These are phyloP conservation scores for Nyctibius bracteatus DNA, from an alignment of 2,113 vertebrate species.

Conservation along the genomic window DNA sequence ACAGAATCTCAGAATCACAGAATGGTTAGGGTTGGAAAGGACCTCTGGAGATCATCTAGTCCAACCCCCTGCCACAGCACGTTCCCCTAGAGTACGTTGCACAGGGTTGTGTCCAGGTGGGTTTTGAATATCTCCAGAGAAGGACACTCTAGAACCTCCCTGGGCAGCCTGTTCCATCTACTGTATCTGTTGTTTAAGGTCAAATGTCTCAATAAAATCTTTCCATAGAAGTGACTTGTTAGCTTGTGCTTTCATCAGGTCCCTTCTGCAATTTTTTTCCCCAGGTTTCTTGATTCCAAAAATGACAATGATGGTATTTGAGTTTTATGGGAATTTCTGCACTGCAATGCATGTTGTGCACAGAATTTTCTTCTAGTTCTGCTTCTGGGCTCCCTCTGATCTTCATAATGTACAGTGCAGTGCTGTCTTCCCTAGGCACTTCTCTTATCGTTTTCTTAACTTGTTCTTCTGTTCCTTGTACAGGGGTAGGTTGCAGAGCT, in stretches of 20 bases:
- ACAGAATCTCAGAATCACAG: too few species aligned
- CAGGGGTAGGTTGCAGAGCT: not conserved
- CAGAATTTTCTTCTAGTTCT: constrained; percentile 64
- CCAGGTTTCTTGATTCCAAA: constrained; percentile 67
- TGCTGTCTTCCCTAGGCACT: constrained; percentile 61
- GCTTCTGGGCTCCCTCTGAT: constrained; percentile 73
- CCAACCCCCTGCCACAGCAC: too few species aligned
- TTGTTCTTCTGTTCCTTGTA: constrained; percentile 60
- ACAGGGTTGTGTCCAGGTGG: too few species aligned
- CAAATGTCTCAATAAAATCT: constrained; percentile 45
- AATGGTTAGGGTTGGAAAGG: too few species aligned
- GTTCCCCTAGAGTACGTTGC: too few species aligned
- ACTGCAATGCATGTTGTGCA: constrained; percentile 62
- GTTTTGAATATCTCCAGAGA: too few species aligned
- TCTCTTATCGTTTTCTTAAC: constrained; percentile 68
- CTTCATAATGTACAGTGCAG: constrained; percentile 60
- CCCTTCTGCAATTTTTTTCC: constrained; percentile 48
- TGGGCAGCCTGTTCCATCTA: too few species aligned
- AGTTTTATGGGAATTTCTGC: constrained; percentile 70
- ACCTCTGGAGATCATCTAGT: too few species aligned
- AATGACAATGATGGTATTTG: constrained; percentile 61
- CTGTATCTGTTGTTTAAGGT: not conserved
- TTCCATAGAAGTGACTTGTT: not conserved
- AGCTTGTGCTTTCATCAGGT: constrained; percentile 32
- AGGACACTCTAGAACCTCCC: too few species aligned